Percentiles rank a stretch among this genome's conserved stretches.
These are phyloP conservation scores for Apamea sordens DNA, from an alignment of 2,888 invertebrate genomes.

Conservation along the genomic window DNA sequence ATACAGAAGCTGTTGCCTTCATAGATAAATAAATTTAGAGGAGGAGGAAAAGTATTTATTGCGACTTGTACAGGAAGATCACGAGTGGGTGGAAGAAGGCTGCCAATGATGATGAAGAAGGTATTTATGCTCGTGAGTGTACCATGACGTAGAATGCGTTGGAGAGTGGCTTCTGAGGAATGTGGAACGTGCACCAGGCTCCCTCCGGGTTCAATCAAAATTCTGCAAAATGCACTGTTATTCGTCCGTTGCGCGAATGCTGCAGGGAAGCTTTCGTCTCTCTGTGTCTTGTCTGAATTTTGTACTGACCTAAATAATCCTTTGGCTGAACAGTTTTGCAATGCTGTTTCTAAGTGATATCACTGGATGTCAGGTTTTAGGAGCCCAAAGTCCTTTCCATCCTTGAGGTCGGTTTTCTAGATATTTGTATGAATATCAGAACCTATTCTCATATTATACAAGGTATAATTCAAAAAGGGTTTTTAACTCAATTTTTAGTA, in stretches of 20 bases:
- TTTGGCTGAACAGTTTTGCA: too few relatives aligned
- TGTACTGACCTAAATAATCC: background rate
- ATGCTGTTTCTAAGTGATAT: background rate
- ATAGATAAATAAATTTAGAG: too few relatives aligned
- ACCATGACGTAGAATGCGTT: background rate
- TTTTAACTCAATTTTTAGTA: background rate
- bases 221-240: conserved; percentile 7
- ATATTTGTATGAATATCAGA: background rate
- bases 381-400: background rate
- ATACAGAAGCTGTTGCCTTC: too few relatives aligned
- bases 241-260: background rate
- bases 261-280: background rate
- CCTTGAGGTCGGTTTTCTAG: background rate
- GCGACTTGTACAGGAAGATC: too few relatives aligned
- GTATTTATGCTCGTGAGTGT: background rate
- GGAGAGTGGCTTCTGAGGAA: background rate
- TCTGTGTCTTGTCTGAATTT: background rate
- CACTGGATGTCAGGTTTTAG: background rate
- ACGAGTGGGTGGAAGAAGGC: background rate
- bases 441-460: background rate
- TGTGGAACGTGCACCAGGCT: background rate
- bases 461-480: background rate
- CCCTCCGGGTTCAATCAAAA: background rate
- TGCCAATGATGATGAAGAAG: background rate
- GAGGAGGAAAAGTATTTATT: background rate